Conservation (phyloP, 2,888 invertebrate genomes). For the Galerucella calmariensis region DNA sequence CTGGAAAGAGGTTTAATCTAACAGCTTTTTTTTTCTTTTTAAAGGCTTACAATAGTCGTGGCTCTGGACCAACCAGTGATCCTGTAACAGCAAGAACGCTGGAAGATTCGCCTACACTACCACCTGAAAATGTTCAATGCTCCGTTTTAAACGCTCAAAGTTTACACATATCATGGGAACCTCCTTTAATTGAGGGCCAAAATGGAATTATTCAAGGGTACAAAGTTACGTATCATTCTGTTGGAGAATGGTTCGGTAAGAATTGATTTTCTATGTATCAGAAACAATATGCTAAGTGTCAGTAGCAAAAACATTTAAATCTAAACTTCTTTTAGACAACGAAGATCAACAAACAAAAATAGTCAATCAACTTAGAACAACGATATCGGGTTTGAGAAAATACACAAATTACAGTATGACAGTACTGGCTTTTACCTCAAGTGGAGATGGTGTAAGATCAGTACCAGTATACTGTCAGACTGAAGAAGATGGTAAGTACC, state of each 20-base stretch:
- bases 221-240: conserved; percentile 83
- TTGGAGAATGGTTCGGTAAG: conserved; percentile 84
- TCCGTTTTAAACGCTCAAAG: conserved; percentile 86
- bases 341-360: conserved; percentile 83
- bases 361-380: conserved; percentile 75
- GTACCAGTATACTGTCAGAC: conserved; percentile 87
- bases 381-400: conserved; percentile 80
- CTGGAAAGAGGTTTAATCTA: too few species aligned
- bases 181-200: conserved; percentile 82
- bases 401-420: conserved; percentile 94
- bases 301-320: too few species aligned
- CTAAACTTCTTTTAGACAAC: conserved; percentile 68
- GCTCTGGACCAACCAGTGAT: conserved; percentile 85
- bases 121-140: conserved; percentile 85
- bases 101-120: conserved; percentile 89
- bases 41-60: conserved; percentile 87
- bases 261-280: not conserved
- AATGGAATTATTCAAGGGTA: conserved; percentile 88
- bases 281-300: too few species aligned
- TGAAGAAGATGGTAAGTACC: conserved; percentile 82
- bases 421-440: conserved; percentile 87
- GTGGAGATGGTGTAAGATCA: conserved; percentile 89
- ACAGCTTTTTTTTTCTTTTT: conserved; percentile 61
- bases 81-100: conserved; percentile 82
- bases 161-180: conserved; percentile 87